Evolutionary conservation across 2,888 invertebrate genomes (phyloP).

Genomic region (Yponomeuta malinellus): DNA sequence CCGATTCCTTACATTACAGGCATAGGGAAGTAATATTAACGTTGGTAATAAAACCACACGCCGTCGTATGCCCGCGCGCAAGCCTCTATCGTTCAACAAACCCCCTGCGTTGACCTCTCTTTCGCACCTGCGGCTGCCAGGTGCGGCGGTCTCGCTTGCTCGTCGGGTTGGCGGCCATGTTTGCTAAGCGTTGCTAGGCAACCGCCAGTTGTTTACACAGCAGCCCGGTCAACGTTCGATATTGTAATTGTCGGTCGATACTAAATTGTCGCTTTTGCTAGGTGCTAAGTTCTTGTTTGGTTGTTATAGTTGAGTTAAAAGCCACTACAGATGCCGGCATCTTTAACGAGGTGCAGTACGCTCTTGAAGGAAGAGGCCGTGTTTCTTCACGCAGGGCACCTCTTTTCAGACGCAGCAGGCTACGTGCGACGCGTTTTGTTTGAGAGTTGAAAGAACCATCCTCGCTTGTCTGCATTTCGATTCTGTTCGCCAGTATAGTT

Average conservation of each 20-base stretch:
- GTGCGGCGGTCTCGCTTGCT: constrained; percentile 19
- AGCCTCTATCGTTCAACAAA: constrained; percentile 56
- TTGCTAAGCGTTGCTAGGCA: constrained; percentile 31
- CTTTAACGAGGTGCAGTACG: neutral
- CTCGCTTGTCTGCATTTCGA: too few species aligned
- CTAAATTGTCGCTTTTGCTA: neutral
- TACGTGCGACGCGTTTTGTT: too few species aligned
- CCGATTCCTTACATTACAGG: constrained; percentile 26
- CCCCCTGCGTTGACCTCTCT: constrained; percentile 20
- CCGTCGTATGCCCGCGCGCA: constrained; percentile 32
- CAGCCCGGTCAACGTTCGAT: constrained; percentile 34
- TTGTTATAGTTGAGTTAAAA: neutral
- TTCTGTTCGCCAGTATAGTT: too few species aligned
- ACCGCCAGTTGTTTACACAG: constrained; percentile 36
- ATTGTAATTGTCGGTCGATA: constrained; percentile 23
- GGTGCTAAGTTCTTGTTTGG: too few species aligned
- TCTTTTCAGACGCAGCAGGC: too few species aligned
- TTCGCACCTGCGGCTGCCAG: constrained; percentile 13
- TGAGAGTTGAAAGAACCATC: too few species aligned
- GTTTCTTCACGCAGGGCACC: too few species aligned
- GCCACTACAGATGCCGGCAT: neutral
- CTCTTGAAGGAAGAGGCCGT: too few species aligned
- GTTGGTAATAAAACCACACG: constrained; percentile 43
- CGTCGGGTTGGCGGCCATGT: constrained; percentile 22
- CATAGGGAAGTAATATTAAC: constrained; percentile 52